Base-by-base conservation (phyloP, 2,113 vertebrate genomes). In the Etia nguti region DNA sequence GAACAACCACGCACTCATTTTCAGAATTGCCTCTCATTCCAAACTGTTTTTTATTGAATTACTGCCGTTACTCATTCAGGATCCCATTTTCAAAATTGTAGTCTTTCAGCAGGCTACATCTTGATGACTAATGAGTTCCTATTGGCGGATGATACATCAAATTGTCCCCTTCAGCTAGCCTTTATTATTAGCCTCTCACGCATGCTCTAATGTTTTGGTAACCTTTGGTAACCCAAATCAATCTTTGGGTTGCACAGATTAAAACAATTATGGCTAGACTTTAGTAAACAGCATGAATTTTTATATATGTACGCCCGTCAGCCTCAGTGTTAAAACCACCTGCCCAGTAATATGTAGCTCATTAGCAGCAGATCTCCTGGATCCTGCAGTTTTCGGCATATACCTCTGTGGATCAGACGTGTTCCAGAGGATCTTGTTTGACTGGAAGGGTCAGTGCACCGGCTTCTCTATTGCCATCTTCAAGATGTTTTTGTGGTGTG, bases 111-210 rank as follows among this genome's bases (percentile, higher is more conserved):
- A 11, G 56, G 15, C 20, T 52, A 18, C 31, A 34, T 79, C 31
- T 75, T 48, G 26, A 50, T 79, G 79, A 89, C 34, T 83, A 86
- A 90, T 84, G 60, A 88, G 77, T 60, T 88, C 52, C 22, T 79
- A 41, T 82, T 75, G 85, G 87, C n/a, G 84, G 59, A 59, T 86
- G 88, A 89, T 89, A 54, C 86, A 85, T 89, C 56, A 87, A 48
- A 85, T 38, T 43, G 16, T 29, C 26, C 31, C 22, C 54, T 73
- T 79, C 26, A 16, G 43, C 34, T 20, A 31, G 77, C 22, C 88
- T 84, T 86, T 38, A 54, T 80, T 75, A 29, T 84, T 57, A 70
- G 68, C 56, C 38, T 57, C 57, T 75, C 68, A 87, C 56, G 59
- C 50, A 56, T 31, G 29, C 41, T 79, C 70, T 46, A 41, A 46